These are phyloP conservation scores for Apaloderma vittatum DNA, from an alignment of 2,113 vertebrate species.

Conservation along the genomic window DNA sequence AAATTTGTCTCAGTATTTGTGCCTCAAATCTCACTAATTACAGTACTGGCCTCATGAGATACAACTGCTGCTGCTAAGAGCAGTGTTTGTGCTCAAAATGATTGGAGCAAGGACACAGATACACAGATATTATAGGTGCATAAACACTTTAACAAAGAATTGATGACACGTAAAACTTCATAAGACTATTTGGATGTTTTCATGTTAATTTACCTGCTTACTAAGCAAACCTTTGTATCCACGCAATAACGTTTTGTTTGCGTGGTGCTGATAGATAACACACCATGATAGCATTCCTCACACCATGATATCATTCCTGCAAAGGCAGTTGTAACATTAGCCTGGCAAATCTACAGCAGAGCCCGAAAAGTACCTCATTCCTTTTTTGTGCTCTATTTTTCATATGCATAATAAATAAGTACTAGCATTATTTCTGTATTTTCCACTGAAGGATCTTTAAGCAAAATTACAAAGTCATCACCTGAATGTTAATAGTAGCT, in stretches of 20 bases:
- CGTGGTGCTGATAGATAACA: background rate
- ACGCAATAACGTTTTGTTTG: background rate
- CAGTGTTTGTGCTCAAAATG: slow-evolving; percentile 65
- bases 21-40: slow-evolving; percentile 79
- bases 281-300: background rate
- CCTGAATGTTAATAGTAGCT: background rate
- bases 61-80: slow-evolving; percentile 67
- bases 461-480: background rate
- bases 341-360: slow-evolving; percentile 42
- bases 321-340: slow-evolving; percentile 3
- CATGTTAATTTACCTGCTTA: background rate
- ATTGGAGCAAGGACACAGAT: slow-evolving; percentile 62
- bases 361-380: slow-evolving; percentile 25
- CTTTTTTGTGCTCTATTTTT: background rate
- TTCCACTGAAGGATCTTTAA: background rate
- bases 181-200: background rate
- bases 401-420: background rate
- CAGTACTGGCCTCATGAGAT: slow-evolving; percentile 67
- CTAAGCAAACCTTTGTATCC: background rate
- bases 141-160: background rate
- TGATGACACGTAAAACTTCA: background rate
- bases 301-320: background rate
- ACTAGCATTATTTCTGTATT: background rate
- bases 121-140: background rate
- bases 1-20: slow-evolving; percentile 59